Conservation (phyloP, 1,140 invertebrate species). For the Drosophila kohkoa region DNA sequence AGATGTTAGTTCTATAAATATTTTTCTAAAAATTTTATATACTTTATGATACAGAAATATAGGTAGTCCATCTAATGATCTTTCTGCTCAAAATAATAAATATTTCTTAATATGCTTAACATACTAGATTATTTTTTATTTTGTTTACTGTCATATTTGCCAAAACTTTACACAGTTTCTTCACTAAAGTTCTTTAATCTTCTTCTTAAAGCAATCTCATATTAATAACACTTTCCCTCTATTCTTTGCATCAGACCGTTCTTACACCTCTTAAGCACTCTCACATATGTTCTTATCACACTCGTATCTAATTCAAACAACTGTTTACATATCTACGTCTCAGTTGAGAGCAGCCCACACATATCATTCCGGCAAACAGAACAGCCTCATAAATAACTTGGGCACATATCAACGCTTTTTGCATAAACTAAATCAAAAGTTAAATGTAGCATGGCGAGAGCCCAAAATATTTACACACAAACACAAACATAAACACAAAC, state of each 20-base stretch:
- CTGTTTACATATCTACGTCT: slow-evolving; percentile 15
- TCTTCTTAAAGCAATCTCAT: neutral
- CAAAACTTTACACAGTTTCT: too few species aligned
- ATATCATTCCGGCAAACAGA: slow-evolving; percentile 35
- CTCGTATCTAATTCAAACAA: slow-evolving; percentile 14
- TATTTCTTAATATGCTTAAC: too few species aligned
- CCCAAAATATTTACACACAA: slow-evolving; percentile 49
- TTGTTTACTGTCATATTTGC: too few species aligned
- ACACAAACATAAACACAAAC: neutral
- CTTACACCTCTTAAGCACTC: neutral
- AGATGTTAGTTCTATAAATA: neutral
- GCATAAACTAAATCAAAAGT: slow-evolving; percentile 81
- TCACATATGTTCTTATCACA: slow-evolving; percentile 10
- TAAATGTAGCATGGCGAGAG: slow-evolving; percentile 72
- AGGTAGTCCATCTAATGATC: too few species aligned
- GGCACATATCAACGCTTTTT: slow-evolving; percentile 54
- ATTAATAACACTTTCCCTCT: neutral
- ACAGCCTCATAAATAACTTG: slow-evolving; percentile 65
- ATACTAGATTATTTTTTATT: too few species aligned
- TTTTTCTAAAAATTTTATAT: neutral
- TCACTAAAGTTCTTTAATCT: neutral
- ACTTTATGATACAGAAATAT: too few species aligned
- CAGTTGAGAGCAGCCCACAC: slow-evolving; percentile 19
- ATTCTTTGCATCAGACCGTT: neutral
- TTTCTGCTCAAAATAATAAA: too few species aligned